Evolutionary conservation across 2,797 vertebrate genomes (phyloP), one percentile per base, ranked within the genome.

Genomic region (Hirundo rustica): DNA sequence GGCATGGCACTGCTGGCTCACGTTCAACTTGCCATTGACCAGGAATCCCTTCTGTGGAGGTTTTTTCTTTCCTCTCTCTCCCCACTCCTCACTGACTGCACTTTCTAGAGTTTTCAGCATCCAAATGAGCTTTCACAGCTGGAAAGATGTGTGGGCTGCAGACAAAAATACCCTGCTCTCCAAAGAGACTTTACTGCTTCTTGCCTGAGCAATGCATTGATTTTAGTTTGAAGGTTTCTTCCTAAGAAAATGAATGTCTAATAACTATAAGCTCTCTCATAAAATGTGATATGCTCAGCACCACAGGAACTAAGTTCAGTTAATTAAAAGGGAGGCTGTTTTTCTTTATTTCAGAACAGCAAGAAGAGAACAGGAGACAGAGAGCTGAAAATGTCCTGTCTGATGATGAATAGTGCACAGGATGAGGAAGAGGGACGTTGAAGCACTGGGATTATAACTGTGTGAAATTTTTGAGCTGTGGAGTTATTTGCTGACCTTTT

Each of bases 21-120:
- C 6, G 2, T 5, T 55, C 48, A 42, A 0, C 5, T 20, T 48
- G 11, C 0, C 30, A 47, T 7, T 0, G 0, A 17, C 19, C 19
- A n/a, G 22, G 16, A 68, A 0, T 1, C 4, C 8, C 16, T 76
- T 40, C 25, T 55, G n/a, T 16, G 71, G n/a, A 67, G 13, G 4
- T 51, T 70, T 78, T 48, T 74, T 21, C 18, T 71, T 80, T 29
- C 7, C 8, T 64, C 2, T 54, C 40, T 54, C 21, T 57, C 16
- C 29, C 22, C n/a, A 38, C 30, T 70, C 10, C 34, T 54, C 23
- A 38, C 36, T 76, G 20, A 68, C 26, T 4, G 13, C 11, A 48
- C 14, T 8, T 83, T 85, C 62, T 21, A 32, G 16, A 76, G 3
- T 27, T 27, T 61, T 85, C 53, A 81, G 25, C 44, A 30, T 54